A percentile compares a stretch with the other conserved stretches of the same genome.
phyloP scores from a whole-genome alignment of 2,113 vertebrate species.

The Dasyurus viverrinus region DNA sequence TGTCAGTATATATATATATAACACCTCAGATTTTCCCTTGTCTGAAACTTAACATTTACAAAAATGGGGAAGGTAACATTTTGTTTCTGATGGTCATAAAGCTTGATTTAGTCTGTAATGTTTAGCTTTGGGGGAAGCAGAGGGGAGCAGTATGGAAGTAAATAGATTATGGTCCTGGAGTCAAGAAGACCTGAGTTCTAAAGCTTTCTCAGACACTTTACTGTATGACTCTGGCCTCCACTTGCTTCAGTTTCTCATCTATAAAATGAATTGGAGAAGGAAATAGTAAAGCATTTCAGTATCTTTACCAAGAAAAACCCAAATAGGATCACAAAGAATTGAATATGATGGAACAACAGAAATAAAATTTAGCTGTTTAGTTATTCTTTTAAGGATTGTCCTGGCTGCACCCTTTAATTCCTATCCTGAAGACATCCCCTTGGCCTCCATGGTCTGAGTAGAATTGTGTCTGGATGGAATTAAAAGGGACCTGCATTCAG shows the following conservation, averaged over 20 bases:
- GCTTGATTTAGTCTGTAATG: not conserved
- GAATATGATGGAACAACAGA: no score
- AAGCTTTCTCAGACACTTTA: no score
- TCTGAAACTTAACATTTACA: not conserved
- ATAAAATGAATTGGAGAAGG: no score
- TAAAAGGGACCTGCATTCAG: not conserved
- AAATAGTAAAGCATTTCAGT: no score
- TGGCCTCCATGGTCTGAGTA: not conserved
- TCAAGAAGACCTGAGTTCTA: no score
- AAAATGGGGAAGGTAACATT: not conserved
- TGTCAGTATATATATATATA: not conserved
- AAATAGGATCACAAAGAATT: no score
- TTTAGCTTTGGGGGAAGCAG: not conserved
- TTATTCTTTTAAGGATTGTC: not conserved
- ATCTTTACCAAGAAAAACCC: no score
- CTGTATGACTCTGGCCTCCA: no score
- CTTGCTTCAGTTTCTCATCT: no score
- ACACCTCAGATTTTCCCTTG: not conserved
- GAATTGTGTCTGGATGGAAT: not conserved
- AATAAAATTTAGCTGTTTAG: not conserved
- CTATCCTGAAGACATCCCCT: not conserved
- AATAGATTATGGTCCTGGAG: no score
- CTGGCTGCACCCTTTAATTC: not conserved
- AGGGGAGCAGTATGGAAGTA: no score
- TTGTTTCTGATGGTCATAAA: not conserved